Evolutionary conservation across 2,113 vertebrate species (phyloP), one percentile per base, ranked within the genome.

Genomic region (Capra hircus): DNA sequence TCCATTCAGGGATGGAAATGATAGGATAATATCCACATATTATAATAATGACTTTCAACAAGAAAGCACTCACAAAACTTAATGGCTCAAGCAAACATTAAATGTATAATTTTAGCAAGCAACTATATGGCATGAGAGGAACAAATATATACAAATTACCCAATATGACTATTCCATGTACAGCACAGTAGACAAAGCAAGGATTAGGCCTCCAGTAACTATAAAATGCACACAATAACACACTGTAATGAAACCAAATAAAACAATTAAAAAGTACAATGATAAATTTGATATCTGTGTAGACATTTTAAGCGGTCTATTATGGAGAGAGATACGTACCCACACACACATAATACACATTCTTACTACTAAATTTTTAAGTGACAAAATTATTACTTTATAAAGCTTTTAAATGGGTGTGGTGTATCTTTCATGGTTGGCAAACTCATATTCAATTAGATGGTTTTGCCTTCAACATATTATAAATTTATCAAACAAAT

Each of bases 1-100:
- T 50, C 23, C 84, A 45, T 91, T 97, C 27, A 83, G 52, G 43
- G 50, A 95, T 85, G 7, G 7, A 94, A 53, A 97, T 96, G 86
- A 95, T 92, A 59, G 23, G 23, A 50, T 97, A 94, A 93, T 96
- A 84, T 36, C 9, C 57, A 48, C 30, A 94, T 89, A 89, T 95
- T 96, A 93, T 17, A 92, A 64, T 92, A 98, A 97, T 81, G 21
- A 81, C 36, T 90, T 90, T 97, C 95, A 88, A 67, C 55, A 81
- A 97, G 4, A 33, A 16, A 95, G 23, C 52, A 53, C 90, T 67
- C 85, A 77, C 33, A 85, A 78, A 98, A 82, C 2, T 94, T 96
- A 86, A 59, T 96, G 83, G n/a, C 59, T 90, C 89, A 98, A 98
- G 28, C 60, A 96, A 95, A 93, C 52, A 95, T 77, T 97, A 97